Percentiles rank a stretch among this genome's conserved stretches.
Conservation (phyloP, 2,113 vertebrate species). For the Addax nasomaculatus region DNA sequence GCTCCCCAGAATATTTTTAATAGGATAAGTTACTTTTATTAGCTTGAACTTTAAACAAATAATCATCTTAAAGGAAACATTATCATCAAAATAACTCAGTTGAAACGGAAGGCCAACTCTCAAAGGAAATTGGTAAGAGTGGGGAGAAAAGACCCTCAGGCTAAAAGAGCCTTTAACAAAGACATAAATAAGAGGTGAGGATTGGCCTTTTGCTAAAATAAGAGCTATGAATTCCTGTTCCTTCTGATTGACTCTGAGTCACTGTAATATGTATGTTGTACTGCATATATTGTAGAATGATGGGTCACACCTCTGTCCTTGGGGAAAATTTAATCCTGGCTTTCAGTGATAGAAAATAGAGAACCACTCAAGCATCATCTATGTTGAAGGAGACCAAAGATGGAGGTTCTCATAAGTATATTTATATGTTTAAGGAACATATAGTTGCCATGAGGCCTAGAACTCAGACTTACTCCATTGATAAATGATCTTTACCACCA, state of each 20-base stretch:
- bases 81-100: conserved; percentile 54
- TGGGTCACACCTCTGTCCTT: not conserved
- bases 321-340: not conserved
- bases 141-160: conserved; percentile 41
- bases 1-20: conserved; percentile 61
- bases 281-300: not conserved
- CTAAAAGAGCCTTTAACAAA: conserved; percentile 21
- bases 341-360: not conserved
- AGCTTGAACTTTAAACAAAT: conserved; percentile 75
- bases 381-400: not conserved
- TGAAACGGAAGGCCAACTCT: not conserved
- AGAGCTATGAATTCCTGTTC: not conserved
- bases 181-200: not conserved
- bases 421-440: not conserved
- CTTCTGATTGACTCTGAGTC: not conserved
- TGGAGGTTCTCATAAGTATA: not conserved
- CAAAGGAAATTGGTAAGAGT: conserved; percentile 24
- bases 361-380: not conserved
- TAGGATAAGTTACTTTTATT: conserved; percentile 70
- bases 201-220: conserved; percentile 13
- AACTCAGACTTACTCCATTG: not conserved
- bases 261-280: not conserved
- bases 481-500: conserved; percentile 33
- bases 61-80: conserved; percentile 64
- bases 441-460: not conserved